These are phyloP conservation scores for Meles meles DNA, from an alignment of 2,113 vertebrate species.

Conservation along the genomic window DNA sequence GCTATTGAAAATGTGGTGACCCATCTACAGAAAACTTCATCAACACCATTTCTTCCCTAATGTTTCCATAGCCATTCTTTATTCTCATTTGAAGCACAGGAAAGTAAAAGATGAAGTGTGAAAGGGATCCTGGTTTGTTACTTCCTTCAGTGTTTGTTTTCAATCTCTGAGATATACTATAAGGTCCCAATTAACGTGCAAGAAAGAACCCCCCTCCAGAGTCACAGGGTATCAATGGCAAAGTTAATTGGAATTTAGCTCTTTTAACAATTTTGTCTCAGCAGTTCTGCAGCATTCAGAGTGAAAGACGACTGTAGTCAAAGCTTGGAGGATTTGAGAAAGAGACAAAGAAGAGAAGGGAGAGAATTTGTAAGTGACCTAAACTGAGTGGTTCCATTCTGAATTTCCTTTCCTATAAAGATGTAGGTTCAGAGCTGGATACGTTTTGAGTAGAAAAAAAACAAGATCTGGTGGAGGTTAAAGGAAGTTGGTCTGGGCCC, in stretches of 20 bases:
- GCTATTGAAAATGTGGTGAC: neutral
- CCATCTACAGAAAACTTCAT: neutral
- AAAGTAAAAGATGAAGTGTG: neutral
- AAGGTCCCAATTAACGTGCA: neutral
- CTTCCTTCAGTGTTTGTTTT: conserved; percentile 26
- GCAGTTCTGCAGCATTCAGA: neutral
- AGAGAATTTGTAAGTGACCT: conserved; percentile 3
- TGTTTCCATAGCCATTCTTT: neutral
- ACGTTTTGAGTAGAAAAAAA: neutral
- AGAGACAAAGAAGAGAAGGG: conserved; percentile 11
- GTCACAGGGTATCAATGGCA: conserved; percentile 31
- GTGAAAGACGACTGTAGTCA: conserved; percentile 55
- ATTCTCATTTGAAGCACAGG: neutral
- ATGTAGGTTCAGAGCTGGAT: neutral
- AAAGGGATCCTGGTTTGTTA: neutral
- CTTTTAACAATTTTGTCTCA: conserved; percentile 26
- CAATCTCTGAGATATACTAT: conserved; percentile 29
- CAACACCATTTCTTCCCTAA: neutral
- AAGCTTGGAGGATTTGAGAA: neutral
- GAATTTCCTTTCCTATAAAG: neutral
- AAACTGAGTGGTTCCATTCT: neutral
- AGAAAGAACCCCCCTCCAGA: neutral
- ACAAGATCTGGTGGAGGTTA: neutral
- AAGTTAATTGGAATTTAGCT: conserved; percentile 52
- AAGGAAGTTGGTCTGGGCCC: neutral